Conservation (phyloP, 2,888 invertebrate genomes). For the Patella pellucida region DNA sequence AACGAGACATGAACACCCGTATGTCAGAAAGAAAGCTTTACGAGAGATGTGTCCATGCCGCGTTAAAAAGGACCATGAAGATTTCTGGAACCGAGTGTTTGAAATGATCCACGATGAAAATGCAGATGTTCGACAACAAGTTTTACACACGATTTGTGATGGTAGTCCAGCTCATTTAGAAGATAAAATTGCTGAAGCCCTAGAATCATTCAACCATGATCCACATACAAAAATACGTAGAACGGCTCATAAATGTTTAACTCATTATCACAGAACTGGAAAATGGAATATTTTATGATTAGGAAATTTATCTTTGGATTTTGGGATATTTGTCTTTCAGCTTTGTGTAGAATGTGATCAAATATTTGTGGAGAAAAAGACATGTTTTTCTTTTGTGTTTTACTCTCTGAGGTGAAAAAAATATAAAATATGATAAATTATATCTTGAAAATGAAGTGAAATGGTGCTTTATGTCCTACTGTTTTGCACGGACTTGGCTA, state of each 20-base stretch:
- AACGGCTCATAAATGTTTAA: constrained; percentile 63
- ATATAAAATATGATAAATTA: too few relatives aligned
- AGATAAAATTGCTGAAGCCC: constrained; percentile 57
- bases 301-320: too few relatives aligned
- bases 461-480: too few relatives aligned
- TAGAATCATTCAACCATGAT: constrained; percentile 66
- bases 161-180: constrained; percentile 67
- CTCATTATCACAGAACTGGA: constrained; percentile 62
- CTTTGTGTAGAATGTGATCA: too few relatives aligned
- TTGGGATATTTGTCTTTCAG: too few relatives aligned
- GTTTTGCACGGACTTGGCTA: too few relatives aligned
- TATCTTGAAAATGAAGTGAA: too few relatives aligned
- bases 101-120: constrained; percentile 64
- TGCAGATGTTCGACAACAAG: constrained; percentile 62
- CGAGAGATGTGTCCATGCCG: constrained; percentile 69
- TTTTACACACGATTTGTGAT: constrained; percentile 68
- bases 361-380: too few relatives aligned
- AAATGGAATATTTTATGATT: constrained; percentile 68
- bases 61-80: constrained; percentile 63
- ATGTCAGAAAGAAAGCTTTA: constrained; percentile 65
- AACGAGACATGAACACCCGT: constrained; percentile 59
- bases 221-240: constrained; percentile 59
- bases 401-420: too few relatives aligned
- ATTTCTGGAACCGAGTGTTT: constrained; percentile 66
- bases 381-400: too few relatives aligned